A percentile compares a stretch with the other conserved stretches of the same genome.
Conservation (phyloP, 2,113 vertebrate species). For the Stigmatopora argus region DNA sequence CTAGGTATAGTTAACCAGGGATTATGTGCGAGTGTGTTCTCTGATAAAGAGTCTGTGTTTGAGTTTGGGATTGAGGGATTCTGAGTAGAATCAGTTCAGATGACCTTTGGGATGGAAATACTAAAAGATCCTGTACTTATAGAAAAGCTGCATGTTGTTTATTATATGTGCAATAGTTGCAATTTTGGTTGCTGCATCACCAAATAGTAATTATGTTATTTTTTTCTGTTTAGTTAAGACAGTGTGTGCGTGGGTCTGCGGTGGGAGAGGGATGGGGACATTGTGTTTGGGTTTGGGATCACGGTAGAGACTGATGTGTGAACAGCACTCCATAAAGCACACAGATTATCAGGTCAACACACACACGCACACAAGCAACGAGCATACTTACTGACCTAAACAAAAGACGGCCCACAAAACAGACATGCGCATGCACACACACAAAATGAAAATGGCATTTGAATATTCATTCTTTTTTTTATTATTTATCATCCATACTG, state of each 20-base stretch:
- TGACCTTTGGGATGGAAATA: slow-evolving; percentile 18
- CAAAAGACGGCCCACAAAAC: slow-evolving; percentile 30
- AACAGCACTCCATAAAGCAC: slow-evolving; percentile 69
- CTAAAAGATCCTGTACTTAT: background rate
- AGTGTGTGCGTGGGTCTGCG: slow-evolving; percentile 19
- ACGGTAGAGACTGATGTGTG: slow-evolving; percentile 62
- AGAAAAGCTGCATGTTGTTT: slow-evolving; percentile 1
- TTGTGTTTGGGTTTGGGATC: slow-evolving; percentile 66
- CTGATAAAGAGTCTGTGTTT: slow-evolving; percentile 67
- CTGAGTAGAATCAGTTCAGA: slow-evolving; percentile 50
- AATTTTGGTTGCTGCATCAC: background rate
- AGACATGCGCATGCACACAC: slow-evolving; percentile 17
- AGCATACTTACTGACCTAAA: slow-evolving; percentile 52
- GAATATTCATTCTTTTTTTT: too few species aligned
- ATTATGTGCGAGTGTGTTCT: slow-evolving; percentile 58
- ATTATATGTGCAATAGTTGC: background rate
- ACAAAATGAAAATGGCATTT: background rate
- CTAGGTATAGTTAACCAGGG: slow-evolving; percentile 45
- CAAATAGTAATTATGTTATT: background rate
- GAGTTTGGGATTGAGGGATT: slow-evolving; percentile 55
- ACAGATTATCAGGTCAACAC: slow-evolving; percentile 69
- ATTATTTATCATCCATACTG: too few species aligned
- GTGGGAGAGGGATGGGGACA: slow-evolving; percentile 31
- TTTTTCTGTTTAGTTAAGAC: background rate
- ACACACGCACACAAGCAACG: slow-evolving; percentile 20